These are phyloP conservation scores for Girardinus metallicus DNA, from an alignment of 2,797 vertebrate genomes.

Conservation along the genomic window DNA sequence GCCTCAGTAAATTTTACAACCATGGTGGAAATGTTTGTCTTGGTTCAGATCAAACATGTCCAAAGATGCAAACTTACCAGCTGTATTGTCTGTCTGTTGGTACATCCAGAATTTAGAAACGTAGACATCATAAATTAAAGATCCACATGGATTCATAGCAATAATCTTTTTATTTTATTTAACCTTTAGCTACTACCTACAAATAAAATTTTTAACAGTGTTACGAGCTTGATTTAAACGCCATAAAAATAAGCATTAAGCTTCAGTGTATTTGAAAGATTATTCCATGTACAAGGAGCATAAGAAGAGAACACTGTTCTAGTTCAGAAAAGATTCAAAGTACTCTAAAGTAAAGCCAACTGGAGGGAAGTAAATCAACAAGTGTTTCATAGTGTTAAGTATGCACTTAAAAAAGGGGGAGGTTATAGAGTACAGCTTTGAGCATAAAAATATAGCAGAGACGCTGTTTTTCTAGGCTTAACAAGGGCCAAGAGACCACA, in stretches of 20 bases:
- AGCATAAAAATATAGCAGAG: background rate
- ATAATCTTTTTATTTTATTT: background rate
- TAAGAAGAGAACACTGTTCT: background rate
- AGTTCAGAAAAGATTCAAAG: background rate
- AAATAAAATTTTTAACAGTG: background rate
- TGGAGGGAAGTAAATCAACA: background rate
- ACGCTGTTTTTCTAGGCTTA: background rate
- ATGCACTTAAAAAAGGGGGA: background rate
- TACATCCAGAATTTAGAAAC: constrained; percentile 10
- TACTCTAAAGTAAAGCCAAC: background rate
- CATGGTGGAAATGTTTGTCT: constrained; percentile 52
- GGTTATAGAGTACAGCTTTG: background rate
- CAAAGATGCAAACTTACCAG: constrained; percentile 28
- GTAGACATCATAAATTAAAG: background rate
- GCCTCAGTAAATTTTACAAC: constrained; percentile 9
- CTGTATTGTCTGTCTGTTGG: background rate
- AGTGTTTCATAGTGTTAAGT: background rate
- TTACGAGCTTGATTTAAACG: background rate
- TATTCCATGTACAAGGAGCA: background rate
- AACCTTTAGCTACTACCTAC: background rate
- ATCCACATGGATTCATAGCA: background rate
- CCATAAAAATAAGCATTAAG: background rate
- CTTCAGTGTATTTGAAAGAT: background rate
- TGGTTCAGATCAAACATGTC: constrained; percentile 45
- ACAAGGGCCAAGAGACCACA: background rate